A percentile compares a stretch with the other conserved stretches of the same genome.
phyloP scores from a whole-genome alignment of 2,113 vertebrate genomes.

The Galemys pyrenaicus region DNA sequence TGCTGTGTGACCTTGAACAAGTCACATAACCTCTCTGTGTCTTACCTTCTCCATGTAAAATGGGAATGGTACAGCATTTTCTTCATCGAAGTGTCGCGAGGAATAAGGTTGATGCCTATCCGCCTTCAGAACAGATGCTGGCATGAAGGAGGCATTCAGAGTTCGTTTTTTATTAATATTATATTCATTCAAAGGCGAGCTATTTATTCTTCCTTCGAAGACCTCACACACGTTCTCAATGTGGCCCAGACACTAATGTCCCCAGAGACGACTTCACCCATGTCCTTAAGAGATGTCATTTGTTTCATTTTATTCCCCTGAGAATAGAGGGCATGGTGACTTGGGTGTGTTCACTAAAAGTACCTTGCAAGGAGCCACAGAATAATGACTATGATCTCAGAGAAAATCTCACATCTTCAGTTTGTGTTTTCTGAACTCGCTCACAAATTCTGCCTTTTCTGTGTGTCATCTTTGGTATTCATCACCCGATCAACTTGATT shows the following conservation, averaged over 20 bases:
- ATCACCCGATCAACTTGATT: background rate
- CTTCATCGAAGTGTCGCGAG: background rate
- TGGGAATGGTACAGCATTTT: background rate
- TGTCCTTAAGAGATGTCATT: background rate
- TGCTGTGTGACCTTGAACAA: background rate
- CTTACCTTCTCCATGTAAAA: background rate
- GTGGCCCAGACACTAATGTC: background rate
- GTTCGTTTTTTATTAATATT: background rate
- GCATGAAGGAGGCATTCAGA: background rate
- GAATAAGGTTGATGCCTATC: background rate
- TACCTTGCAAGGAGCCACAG: background rate
- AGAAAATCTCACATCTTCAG: background rate
- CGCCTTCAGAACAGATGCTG: background rate
- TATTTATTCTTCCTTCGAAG: background rate
- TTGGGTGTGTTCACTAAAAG: background rate
- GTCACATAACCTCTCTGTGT: background rate
- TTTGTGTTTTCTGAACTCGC: background rate
- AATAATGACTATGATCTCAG: background rate
- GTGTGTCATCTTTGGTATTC: background rate
- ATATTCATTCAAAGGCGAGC: background rate
- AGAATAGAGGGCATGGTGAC: background rate
- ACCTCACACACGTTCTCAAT: background rate
- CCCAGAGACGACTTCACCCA: fast-evolving
- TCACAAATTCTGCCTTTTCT: background rate
- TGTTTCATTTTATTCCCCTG: background rate